Base-by-base conservation (phyloP, 2,797 vertebrate species). In the Crocodylus rhombifer region DNA sequence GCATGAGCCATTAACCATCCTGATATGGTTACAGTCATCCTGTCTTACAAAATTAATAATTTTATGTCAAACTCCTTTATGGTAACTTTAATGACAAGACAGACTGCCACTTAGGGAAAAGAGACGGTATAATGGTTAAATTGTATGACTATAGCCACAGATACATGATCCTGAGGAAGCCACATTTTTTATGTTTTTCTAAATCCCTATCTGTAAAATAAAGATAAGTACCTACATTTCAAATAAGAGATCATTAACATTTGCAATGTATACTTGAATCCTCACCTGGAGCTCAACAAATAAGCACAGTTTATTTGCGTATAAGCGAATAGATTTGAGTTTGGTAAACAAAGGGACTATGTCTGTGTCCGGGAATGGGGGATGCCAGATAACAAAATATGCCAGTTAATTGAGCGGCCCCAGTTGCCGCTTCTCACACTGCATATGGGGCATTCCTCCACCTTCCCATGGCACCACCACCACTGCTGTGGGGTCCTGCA, bases 1-100 rank as follows among this genome's bases (percentile, higher is more conserved):
- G 73, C 28, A 63, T 77, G 93, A 0, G 0, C 83, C 57, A 82
- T 80, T 80, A 90, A 73, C 14, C 76, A 4, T 84, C n/a, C 57
- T 73, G 85, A 85, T 80, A 88, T 80, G 77, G 88, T 86, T 80
- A 64, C n/a, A 82, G 55, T 77, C 51, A 77, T 64, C 33, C 80
- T 14, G 56, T 73, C 57, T 90, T 89, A 77, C 2, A 20, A 92
- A 23, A 81, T 83, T 20, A 36, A 88, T 87, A 85, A 36, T 30
- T 36, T 91, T 9, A 36, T 0, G 1, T 82, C 80, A 77, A 17
- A 64, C 21, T 71, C 83, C 36, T 86, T 76, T 63, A 74, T 3
- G 69, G 13, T 5, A 88, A 62, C 42, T 25, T 0, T 87, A 89
- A 88, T 2, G 18, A 58, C n/a, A 28, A 89, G 33, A 18, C 14